These are phyloP conservation scores for Dipodomys ordii DNA, from an alignment of 2,113 vertebrate species.

Conservation along the genomic window DNA sequence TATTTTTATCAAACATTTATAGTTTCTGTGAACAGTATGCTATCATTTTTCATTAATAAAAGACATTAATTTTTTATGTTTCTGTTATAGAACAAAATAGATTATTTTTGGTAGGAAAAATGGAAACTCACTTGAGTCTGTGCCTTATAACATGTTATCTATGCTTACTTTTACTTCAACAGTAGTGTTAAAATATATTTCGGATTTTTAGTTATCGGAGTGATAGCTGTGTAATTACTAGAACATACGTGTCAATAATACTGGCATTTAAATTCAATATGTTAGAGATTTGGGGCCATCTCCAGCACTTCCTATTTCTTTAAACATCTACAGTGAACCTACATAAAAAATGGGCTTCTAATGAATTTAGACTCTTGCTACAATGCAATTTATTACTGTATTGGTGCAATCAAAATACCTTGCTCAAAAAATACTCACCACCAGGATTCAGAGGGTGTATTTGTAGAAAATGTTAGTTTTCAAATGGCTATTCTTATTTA, in stretches of 20 bases:
- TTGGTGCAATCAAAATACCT: conserved; percentile 53
- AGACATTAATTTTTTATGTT: not conserved
- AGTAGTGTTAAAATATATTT: conserved; percentile 8
- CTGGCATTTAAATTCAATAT: conserved; percentile 58
- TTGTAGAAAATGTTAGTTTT: conserved; percentile 53
- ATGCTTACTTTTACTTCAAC: conserved; percentile 45
- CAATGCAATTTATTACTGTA: conserved; percentile 56
- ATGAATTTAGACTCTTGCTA: conserved; percentile 58
- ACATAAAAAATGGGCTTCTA: conserved; percentile 48
- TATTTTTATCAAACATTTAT: not conserved
- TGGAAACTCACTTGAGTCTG: not conserved
- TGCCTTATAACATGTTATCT: conserved; percentile 39
- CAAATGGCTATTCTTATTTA: conserved; percentile 52
- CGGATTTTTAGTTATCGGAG: not conserved
- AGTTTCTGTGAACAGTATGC: not conserved
- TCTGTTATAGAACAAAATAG: conserved; percentile 29
- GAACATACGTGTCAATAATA: conserved; percentile 44
- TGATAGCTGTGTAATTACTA: conserved; percentile 36
- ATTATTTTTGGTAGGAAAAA: conserved; percentile 7
- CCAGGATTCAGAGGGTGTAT: not conserved
- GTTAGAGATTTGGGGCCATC: conserved; percentile 21
- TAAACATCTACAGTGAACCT: conserved; percentile 51
- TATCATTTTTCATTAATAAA: conserved; percentile 38
- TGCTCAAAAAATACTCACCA: conserved; percentile 37
- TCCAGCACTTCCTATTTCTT: conserved; percentile 26